Evolutionary conservation across 2,888 invertebrate species (phyloP), one percentile per base, ranked within the genome.

Genomic region (Ormyrus pomaceus): DNA sequence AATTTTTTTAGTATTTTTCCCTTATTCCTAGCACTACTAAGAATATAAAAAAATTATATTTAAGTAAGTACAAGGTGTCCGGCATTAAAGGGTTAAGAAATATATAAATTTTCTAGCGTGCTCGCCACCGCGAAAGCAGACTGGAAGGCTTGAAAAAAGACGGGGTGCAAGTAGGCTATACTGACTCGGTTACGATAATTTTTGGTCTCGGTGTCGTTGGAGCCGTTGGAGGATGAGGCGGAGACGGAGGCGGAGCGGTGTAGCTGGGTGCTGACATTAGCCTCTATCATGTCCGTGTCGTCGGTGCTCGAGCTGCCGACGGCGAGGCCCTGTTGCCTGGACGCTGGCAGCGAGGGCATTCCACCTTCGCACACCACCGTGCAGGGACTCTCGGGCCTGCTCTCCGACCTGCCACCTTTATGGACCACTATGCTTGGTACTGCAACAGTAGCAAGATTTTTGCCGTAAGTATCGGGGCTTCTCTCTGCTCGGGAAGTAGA

Each of bases 381-480:
- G 83, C 86, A 86, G 82, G 88, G 88, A 87, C 88, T 87, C 82
- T 87, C 88, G 83, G 88, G 87, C 84, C 88, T 88, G 77, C 87
- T 88, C 70, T 87, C 85, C 84, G 88, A 88, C 83, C 86, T 87
- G 82, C 84, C 83, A 82, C 88, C 87, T 86, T 89, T 89, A 87
- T 88, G 88, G 84, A 90, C 90, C 86, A 90, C 89, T 89, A 90
- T 89, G 85, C 88, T 91, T 83, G 89, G 88, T 87, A 89, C 91
- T 91, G 87, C 6, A 89, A 89, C 85, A 87, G 19, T 19, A 19
- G 19, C 19, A 19, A 19, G 1, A 13, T 19, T 19, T 19, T 19
- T 19, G 19, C 19, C 19, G 19, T 19, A 19, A 19, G 1, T 19
- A 19, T 1, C 1, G 19, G 19, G 19, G 19, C 0, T 19, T 19